Percentiles rank a stretch among this genome's conserved stretches.
Evolutionary conservation across 2,113 vertebrate genomes (phyloP).

Genomic region (Onychorhynchus coronatus): DNA sequence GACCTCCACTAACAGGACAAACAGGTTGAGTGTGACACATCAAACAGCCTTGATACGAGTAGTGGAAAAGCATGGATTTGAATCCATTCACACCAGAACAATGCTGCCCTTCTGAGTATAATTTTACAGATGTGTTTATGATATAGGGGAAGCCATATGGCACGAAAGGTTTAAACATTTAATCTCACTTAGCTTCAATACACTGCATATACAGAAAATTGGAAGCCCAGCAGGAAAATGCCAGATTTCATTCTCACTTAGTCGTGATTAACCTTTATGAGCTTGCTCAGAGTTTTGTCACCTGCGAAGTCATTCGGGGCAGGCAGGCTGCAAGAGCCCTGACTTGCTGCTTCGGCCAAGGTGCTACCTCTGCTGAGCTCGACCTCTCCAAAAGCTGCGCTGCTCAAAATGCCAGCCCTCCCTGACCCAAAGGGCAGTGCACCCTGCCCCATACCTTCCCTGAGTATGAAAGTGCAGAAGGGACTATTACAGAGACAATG

Average conservation of each 20-base stretch:
- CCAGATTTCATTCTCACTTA: constrained; percentile 54
- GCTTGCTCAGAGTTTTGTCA: neutral
- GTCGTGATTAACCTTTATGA: constrained; percentile 39
- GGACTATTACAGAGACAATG: rapidly evolving
- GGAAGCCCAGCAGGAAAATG: constrained; percentile 56
- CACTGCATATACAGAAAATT: constrained; percentile 17
- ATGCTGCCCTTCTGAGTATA: neutral
- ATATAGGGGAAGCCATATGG: constrained; percentile 49
- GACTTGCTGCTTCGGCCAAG: neutral
- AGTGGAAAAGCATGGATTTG: rapidly evolving
- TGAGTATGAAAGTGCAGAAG: rapidly evolving
- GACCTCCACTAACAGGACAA: neutral
- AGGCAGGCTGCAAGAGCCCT: neutral
- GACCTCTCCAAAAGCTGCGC: neutral
- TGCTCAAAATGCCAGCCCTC: neutral
- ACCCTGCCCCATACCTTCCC: neutral
- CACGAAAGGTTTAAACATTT: constrained; percentile 41
- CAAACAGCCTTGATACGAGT: neutral
- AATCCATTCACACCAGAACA: neutral
- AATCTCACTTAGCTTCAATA: constrained; percentile 53
- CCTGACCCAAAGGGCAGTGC: neutral
- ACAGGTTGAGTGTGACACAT: neutral
- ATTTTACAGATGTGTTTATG: constrained; percentile 38
- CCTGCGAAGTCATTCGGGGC: neutral
- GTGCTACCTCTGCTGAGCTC: neutral